Conservation (phyloP, 2,113 vertebrate genomes). For the Mormyrus lacerda region DNA sequence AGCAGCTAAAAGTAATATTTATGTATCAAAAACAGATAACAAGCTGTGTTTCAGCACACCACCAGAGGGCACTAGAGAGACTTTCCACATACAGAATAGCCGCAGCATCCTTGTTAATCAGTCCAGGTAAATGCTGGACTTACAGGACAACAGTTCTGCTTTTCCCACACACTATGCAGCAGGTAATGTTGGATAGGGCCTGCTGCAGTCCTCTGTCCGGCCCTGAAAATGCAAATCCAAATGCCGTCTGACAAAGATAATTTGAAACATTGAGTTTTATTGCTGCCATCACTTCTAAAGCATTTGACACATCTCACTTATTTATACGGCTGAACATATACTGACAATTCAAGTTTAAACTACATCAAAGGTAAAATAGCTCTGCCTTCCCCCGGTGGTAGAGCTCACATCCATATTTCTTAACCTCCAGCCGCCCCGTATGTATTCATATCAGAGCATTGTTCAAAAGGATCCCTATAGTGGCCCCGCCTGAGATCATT, state of each 20-base stretch:
- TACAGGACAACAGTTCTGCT: background rate
- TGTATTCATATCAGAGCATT: background rate
- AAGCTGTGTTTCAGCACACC: background rate
- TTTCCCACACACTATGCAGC: background rate
- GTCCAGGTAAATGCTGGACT: background rate
- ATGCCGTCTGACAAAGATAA: background rate
- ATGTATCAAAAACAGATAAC: background rate
- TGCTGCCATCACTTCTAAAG: background rate
- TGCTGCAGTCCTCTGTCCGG: background rate
- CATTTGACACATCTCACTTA: background rate
- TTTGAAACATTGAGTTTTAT: background rate
- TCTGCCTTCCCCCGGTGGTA: background rate
- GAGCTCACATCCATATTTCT: background rate
- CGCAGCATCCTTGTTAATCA: background rate
- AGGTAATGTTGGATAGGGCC: background rate
- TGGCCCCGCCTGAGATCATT: background rate
- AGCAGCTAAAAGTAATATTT: background rate
- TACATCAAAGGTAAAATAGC: background rate
- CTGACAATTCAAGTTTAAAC: background rate
- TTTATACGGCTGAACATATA: background rate
- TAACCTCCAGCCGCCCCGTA: background rate
- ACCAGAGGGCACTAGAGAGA: background rate
- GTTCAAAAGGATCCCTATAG: background rate
- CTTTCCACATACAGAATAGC: background rate
- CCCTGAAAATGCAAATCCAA: background rate